Conservation (phyloP, 2,113 vertebrate species). For the Melanostigma gelatinosum region DNA sequence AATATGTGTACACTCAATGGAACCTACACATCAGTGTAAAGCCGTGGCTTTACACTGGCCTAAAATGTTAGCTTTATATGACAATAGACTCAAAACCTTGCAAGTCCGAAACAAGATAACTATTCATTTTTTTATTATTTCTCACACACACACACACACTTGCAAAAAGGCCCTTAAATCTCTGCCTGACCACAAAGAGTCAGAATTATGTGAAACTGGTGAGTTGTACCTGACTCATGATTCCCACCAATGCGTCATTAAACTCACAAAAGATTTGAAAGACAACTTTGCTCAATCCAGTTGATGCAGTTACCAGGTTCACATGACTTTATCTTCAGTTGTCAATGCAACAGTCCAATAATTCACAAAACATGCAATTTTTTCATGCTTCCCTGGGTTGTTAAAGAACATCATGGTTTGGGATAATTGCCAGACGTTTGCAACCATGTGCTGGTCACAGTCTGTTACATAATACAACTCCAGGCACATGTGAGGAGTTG, state of each 20-base stretch:
- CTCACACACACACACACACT: not conserved
- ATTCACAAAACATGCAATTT: not conserved
- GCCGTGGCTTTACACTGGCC: not conserved
- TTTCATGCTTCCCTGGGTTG: not conserved
- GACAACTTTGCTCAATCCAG: not conserved
- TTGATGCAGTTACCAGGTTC: not conserved
- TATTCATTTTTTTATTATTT: too few relatives aligned
- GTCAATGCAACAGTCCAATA: not conserved
- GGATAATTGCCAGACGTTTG: not conserved
- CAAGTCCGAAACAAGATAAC: not conserved
- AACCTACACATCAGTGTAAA: not conserved
- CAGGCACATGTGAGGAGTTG: constrained; percentile 9
- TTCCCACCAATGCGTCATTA: not conserved
- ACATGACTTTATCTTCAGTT: not conserved
- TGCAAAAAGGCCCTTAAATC: not conserved
- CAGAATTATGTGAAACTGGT: not conserved
- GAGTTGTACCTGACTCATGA: constrained; percentile 28
- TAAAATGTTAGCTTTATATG: not conserved
- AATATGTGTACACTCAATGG: not conserved
- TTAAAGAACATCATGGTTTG: constrained; percentile 6
- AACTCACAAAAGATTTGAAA: constrained; percentile 22
- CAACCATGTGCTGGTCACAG: not conserved
- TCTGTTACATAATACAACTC: constrained; percentile 23
- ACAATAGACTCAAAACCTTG: not conserved
- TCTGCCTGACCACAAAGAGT: not conserved